These are phyloP conservation scores for Orientallactaga bullata DNA, from an alignment of 2,113 vertebrate genomes.

Conservation along the genomic window DNA sequence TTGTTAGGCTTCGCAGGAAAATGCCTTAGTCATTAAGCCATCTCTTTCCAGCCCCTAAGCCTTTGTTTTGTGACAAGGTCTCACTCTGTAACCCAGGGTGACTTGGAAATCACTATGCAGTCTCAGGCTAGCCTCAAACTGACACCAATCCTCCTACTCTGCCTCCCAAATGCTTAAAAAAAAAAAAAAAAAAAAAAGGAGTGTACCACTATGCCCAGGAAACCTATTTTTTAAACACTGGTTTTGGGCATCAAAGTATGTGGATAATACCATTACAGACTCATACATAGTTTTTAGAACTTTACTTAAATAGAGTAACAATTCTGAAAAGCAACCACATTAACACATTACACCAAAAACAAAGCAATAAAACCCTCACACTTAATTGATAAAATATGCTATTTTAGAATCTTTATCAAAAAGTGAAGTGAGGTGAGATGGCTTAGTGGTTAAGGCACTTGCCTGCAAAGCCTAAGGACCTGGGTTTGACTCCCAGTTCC, in stretches of 20 bases:
- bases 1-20: too few species aligned
- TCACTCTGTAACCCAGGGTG: background rate
- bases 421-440: background rate
- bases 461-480: too few species aligned
- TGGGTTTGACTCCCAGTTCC: too few species aligned
- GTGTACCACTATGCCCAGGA: background rate
- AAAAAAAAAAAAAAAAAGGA: too few species aligned
- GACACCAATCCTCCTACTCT: background rate
- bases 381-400: slow-evolving; percentile 37
- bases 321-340: slow-evolving; percentile 53
- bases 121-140: background rate
- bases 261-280: background rate
- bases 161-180: background rate
- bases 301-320: slow-evolving; percentile 1
- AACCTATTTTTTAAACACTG: background rate
- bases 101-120: background rate
- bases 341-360: slow-evolving; percentile 24
- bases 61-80: background rate
- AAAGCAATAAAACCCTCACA: slow-evolving; percentile 11
- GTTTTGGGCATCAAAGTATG: slow-evolving; percentile 1
- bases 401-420: slow-evolving; percentile 42
- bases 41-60: background rate
- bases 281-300: background rate
- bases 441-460: too few species aligned
- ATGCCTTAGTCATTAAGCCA: too few species aligned